Evolutionary conservation across 2,113 vertebrate genomes (phyloP).

Genomic region (Tragelaphus imberbis): DNA sequence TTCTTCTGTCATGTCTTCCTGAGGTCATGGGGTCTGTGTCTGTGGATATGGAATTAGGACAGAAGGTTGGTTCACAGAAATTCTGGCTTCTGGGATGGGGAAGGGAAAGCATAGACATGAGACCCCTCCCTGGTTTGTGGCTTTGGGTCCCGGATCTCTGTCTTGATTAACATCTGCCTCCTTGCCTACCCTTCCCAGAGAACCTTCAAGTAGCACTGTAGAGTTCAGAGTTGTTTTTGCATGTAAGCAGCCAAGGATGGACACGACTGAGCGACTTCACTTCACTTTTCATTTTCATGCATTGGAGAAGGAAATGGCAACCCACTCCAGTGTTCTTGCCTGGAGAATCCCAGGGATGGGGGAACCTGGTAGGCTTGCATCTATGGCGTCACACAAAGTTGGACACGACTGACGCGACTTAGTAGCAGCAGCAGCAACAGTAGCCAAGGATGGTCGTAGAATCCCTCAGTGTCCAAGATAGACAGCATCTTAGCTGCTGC

Average conservation of each 20-base stretch:
- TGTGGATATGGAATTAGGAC: not conserved
- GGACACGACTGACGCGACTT: rapidly evolving
- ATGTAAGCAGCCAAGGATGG: not conserved
- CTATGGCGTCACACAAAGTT: not conserved
- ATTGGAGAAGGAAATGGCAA: not conserved
- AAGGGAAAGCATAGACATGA: not conserved
- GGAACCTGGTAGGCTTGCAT: not conserved
- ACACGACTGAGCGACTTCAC: not conserved
- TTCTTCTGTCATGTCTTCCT: not conserved
- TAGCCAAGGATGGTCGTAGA: not conserved
- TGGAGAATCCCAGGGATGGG: not conserved
- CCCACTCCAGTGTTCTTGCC: not conserved
- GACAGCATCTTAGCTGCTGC: not conserved
- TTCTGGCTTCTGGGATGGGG: not conserved
- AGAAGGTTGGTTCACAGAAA: not conserved
- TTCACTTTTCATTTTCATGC: not conserved
- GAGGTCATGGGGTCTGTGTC: not conserved
- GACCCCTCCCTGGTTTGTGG: not conserved
- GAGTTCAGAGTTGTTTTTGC: not conserved
- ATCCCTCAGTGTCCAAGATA: not conserved
- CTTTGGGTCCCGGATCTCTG: not conserved
- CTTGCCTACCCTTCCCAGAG: not conserved
- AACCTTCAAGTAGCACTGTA: not conserved
- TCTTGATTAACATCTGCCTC: not conserved
- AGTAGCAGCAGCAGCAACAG: not conserved